Evolutionary conservation across 1,140 invertebrate genomes (phyloP).

Genomic region (Linepithema humile): DNA sequence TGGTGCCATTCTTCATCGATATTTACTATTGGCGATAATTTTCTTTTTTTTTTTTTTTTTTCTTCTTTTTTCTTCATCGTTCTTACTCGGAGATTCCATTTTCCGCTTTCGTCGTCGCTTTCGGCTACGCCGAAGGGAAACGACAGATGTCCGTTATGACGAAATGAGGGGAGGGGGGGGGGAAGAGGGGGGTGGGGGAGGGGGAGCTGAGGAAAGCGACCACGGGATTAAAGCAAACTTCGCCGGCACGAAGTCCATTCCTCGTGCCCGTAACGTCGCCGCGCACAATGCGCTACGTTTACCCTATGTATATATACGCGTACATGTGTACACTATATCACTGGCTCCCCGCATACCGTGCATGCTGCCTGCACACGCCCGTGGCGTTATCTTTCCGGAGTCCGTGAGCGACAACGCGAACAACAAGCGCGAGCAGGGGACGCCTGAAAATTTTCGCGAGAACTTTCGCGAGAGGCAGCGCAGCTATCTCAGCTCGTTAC

Average conservation of each 20-base stretch:
- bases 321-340: neutral
- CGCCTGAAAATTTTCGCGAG: slow-evolving; percentile 63
- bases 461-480: slow-evolving; percentile 55
- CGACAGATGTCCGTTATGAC: slow-evolving; percentile 31
- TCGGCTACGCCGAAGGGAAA: neutral
- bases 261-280: neutral
- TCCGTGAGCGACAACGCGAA: slow-evolving; percentile 20
- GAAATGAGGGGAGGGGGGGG: slow-evolving; percentile 7
- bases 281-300: slow-evolving; percentile 13
- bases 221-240: slow-evolving; percentile 46
- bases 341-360: neutral
- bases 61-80: neutral
- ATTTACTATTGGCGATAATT: no score
- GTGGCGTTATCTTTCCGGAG: slow-evolving; percentile 58
- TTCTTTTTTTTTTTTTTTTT: neutral
- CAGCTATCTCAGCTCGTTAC: slow-evolving; percentile 69
- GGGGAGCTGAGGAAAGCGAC: slow-evolving; percentile 24
- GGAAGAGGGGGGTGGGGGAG: neutral
- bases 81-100: slow-evolving; percentile 1
- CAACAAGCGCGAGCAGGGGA: slow-evolving; percentile 9
- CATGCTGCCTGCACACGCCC: neutral
- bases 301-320: neutral
- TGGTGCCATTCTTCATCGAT: neutral
- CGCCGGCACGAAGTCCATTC: slow-evolving; percentile 14
- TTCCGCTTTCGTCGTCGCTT: no score